Percentiles rank a stretch among this genome's conserved stretches.
Conservation (phyloP, 2,113 vertebrate species). For the Danionella cerebrum region DNA sequence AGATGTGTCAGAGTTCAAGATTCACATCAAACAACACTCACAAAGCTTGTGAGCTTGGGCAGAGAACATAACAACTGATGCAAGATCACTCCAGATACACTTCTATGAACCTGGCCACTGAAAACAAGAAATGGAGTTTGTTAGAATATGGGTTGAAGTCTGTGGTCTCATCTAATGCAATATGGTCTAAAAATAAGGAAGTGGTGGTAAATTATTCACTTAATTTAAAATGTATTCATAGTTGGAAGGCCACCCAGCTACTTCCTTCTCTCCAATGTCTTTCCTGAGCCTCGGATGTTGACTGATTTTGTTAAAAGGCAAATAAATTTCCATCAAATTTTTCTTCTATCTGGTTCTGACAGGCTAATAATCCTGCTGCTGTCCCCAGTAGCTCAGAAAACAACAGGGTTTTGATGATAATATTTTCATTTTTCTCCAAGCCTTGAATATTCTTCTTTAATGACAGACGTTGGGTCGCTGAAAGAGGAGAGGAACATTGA, state of each 20-base stretch:
- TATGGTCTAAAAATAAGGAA: too few species aligned
- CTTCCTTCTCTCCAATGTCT: background rate
- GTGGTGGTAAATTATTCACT: too few species aligned
- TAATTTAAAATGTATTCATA: too few species aligned
- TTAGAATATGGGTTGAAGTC: too few species aligned
- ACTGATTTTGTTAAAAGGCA: background rate
- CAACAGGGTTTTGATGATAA: background rate
- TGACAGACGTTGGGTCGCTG: background rate
- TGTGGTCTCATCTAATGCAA: too few species aligned
- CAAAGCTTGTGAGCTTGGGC: background rate
- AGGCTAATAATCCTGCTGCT: constrained; percentile 1
- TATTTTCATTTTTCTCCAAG: background rate
- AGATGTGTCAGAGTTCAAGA: background rate
- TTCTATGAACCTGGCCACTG: too few species aligned
- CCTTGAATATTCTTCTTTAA: background rate
- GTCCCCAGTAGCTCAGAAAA: background rate
- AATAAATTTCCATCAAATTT: background rate
- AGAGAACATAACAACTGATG: constrained; percentile 2
- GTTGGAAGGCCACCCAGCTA: too few species aligned
- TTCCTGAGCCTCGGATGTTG: background rate
- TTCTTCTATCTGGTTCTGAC: constrained; percentile 7
- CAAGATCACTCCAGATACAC: background rate
- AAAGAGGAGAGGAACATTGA: background rate
- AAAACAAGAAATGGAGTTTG: too few species aligned
- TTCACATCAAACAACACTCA: background rate